Conservation (phyloP, 2,888 invertebrate species). For the Tricholauxania praeusta region DNA sequence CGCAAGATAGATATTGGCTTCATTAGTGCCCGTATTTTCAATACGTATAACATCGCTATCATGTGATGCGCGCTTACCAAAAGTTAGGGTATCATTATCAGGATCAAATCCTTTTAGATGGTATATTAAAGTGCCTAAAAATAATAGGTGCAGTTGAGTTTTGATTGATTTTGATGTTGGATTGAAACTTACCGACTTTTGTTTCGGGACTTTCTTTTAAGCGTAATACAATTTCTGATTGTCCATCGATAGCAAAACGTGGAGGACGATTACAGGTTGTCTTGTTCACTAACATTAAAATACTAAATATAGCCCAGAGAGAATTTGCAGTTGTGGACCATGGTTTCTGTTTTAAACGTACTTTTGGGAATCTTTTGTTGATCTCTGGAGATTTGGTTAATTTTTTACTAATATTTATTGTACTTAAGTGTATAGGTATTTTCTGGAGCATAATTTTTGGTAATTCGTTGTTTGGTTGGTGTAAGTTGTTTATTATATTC, state of each 20-base stretch:
- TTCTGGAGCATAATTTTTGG: slow-evolving; percentile 24
- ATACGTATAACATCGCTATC: slow-evolving; percentile 87
- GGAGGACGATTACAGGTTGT: slow-evolving; percentile 78
- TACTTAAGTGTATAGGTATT: slow-evolving; percentile 51
- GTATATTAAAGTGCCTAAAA: slow-evolving; percentile 82
- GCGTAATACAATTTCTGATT: slow-evolving; percentile 90
- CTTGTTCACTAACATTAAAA: slow-evolving; percentile 42
- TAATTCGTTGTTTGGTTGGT: slow-evolving; percentile 33
- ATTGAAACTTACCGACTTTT: slow-evolving; percentile 78
- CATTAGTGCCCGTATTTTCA: slow-evolving; percentile 82
- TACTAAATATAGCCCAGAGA: slow-evolving; percentile 23
- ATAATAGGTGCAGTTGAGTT: background rate
- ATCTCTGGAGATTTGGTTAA: slow-evolving; percentile 35
- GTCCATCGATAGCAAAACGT: slow-evolving; percentile 87
- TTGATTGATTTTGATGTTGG: background rate
- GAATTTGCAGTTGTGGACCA: background rate
- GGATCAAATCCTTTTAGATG: slow-evolving; percentile 85
- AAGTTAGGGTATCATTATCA: slow-evolving; percentile 85
- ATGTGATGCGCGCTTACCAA: slow-evolving; percentile 83
- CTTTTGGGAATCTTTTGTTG: slow-evolving; percentile 55
- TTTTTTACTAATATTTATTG: slow-evolving; percentile 38
- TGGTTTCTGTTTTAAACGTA: slow-evolving; percentile 55
- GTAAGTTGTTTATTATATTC: slow-evolving; percentile 17
- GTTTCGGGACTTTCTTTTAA: slow-evolving; percentile 90
- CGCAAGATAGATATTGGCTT: slow-evolving; percentile 89